phyloP scores from a whole-genome alignment of 64 coral and sea anemone species.

The Dendronephthya gigantea region DNA sequence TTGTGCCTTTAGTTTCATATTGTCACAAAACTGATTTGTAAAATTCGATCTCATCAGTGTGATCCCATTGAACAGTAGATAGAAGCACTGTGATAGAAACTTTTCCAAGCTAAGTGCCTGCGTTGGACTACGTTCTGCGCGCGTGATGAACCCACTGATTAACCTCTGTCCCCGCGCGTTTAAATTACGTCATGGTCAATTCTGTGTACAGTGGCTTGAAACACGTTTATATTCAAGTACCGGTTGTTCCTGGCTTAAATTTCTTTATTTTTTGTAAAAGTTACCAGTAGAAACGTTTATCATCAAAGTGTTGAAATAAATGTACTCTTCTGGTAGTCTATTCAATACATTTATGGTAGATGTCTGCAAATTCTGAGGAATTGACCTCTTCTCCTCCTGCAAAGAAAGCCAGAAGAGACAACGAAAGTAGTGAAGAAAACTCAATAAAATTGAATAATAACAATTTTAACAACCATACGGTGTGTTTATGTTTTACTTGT shows the following conservation, averaged over 20 bases:
- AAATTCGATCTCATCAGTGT: too few relatives aligned
- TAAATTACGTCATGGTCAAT: too few relatives aligned
- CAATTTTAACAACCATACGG: slow-evolving; percentile 68
- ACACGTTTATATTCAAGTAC: neutral
- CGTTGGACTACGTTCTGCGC: too few relatives aligned
- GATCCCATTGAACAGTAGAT: too few relatives aligned
- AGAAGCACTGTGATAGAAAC: too few relatives aligned
- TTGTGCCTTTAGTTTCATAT: too few relatives aligned
- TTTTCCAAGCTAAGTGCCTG: too few relatives aligned
- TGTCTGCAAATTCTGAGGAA: slow-evolving; percentile 69
- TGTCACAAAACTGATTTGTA: too few relatives aligned
- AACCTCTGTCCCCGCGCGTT: too few relatives aligned
- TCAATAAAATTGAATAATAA: slow-evolving; percentile 48
- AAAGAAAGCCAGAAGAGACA: slow-evolving; percentile 36
- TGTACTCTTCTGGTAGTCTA: neutral
- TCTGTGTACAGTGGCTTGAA: neutral
- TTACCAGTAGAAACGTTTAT: neutral
- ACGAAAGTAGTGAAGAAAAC: slow-evolving; percentile 25
- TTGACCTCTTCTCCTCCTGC: slow-evolving; percentile 60
- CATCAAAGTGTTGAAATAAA: slow-evolving; percentile 7
- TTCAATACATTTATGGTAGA: slow-evolving; percentile 44
- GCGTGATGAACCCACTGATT: too few relatives aligned
- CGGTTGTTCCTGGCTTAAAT: neutral
- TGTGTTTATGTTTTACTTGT: slow-evolving; percentile 17
- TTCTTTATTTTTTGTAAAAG: neutral